These are phyloP conservation scores for Taxidea taxus DNA, from an alignment of 2,113 vertebrate species.

Conservation along the genomic window DNA sequence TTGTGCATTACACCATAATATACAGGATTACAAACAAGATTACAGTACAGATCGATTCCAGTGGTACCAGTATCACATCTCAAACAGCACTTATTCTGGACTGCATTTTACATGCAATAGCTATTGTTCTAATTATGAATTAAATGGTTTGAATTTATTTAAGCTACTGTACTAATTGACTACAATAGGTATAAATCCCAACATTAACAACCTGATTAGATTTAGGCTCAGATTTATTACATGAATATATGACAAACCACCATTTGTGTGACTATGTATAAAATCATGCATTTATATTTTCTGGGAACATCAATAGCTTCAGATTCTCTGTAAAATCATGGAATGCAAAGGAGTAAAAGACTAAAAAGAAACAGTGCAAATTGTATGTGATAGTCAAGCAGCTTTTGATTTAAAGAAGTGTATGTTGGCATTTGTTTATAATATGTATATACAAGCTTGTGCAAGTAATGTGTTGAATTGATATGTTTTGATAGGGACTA, in stretches of 20 bases:
- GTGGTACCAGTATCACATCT: conserved; percentile 88
- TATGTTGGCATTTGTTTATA: conserved; percentile 86
- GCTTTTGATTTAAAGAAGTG: conserved; percentile 86
- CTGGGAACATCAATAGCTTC: conserved; percentile 81
- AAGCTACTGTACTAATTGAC: conserved; percentile 87
- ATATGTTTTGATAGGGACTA: conserved; percentile 83
- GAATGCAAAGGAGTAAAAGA: conserved; percentile 79
- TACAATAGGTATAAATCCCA: conserved; percentile 85
- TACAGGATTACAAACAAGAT: conserved; percentile 90
- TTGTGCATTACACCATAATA: conserved; percentile 90
- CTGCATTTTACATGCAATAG: conserved; percentile 91
- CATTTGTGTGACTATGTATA: conserved; percentile 82
- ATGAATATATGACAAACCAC: conserved; percentile 83
- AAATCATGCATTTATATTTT: conserved; percentile 85
- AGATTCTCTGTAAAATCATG: conserved; percentile 75
- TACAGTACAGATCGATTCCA: conserved; percentile 89
- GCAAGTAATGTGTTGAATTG: conserved; percentile 83
- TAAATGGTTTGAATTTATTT: conserved; percentile 85
- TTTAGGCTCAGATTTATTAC: conserved; percentile 84
- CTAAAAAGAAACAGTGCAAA: conserved; percentile 88
- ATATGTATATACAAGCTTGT: conserved; percentile 86
- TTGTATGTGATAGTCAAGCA: conserved; percentile 92
- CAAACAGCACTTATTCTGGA: conserved; percentile 89
- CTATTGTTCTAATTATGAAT: conserved; percentile 89
- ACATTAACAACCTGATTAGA: conserved; percentile 85